Base-by-base conservation (phyloP, 1,140 invertebrate species). In the Tetragonula clypearis region DNA sequence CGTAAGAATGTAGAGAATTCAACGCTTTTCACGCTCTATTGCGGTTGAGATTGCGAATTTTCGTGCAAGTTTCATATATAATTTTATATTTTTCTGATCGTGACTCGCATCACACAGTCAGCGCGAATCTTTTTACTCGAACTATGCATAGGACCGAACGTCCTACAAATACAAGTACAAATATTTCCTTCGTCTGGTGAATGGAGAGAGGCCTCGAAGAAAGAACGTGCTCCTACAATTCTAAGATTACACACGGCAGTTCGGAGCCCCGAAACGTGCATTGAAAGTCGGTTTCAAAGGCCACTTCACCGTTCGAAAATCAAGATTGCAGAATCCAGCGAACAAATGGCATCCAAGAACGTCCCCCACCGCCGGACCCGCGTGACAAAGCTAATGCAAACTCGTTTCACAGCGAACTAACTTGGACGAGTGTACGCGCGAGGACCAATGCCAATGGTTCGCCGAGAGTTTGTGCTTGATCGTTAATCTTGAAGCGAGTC, bases 401-500 rank as follows among this genome's bases (percentile, higher is more conserved):
- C 58, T 62, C 35, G 75, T 77, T 62, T 77, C 14, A 41, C 75
- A 41, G 30, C 41, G 30, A 77, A 41, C 75, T 72, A 62, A 62
- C 26, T 69, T 21, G 8, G 75, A 69, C 12, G 82, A 30, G 60
- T 62, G n/a, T 79, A 55, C 62, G 56, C 6, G 41, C 41, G 41
- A 49, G 41, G 41, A 49, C 41, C 41, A 49, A 49, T 49, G 41
- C 41, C 41, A 49, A 49, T 49, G 41, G 41, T 49, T 49, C 41
- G 41, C 41, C 41, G 41, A 8, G 41, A 49, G 41, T 19, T 49
- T 12, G 41, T 6, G 21, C 21, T 30, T 35, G 65, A 69, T 83
- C 74, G 60, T 69, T 77, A n/a, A 77, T 77, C 60, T 82, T 35
- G 15, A 68, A 66, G 73, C 19, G 12, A 62, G n/a, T 15, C 35